Base-by-base conservation (phyloP, 2,113 vertebrate genomes). In the Cricetomys ansorgei region DNA sequence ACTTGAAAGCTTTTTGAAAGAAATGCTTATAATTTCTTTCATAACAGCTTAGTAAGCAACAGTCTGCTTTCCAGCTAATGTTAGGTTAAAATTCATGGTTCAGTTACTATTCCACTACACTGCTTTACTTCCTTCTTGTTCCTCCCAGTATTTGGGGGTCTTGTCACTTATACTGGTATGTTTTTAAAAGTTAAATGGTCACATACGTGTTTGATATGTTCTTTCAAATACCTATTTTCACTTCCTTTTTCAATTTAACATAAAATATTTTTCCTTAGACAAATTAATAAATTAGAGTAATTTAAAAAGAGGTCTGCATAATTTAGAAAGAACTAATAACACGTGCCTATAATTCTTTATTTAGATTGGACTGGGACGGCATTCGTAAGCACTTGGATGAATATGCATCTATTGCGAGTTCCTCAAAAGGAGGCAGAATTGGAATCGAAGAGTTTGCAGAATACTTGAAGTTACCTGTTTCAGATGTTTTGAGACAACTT, bases 321-420 rank as follows among this genome's bases (percentile, higher is more conserved):
- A n/a, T 48, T 8, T 34, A 11, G 12, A 19, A 57, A 57, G n/a
- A 7, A 17, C 76, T 92, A 43, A 69, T 67, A 0, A 29, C 7
- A 3, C 8, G 1, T 29, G 0, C 70, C 70, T 88, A 1, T 45
- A 4, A 70, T n/a, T n/a, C 81, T 97, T 43, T 96, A 79, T 94
- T 55, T 87, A 99, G 99, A 89, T 97, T 99, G 89, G 99, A 99
- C 94, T 99, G 99, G 99, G 98, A 99, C 96, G 98, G 98, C n/a
- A 85, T 99, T 90, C 98, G 98, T 83, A 99, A 99, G 94, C 99
- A 99, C 85, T 43, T 99, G 98, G 99, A 99, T 91, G 98, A 98
- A 67, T 99, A 99, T 79, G 99, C 99, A 0, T 69, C 98, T 70
- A 99, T 99, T 83, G 99, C 99, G 12, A 98, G 96, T 57, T 98